Percentiles rank a stretch among this genome's conserved stretches.
These are phyloP conservation scores for Tychaedon coryphoeus DNA, from an alignment of 2,113 vertebrate species.

Conservation along the genomic window DNA sequence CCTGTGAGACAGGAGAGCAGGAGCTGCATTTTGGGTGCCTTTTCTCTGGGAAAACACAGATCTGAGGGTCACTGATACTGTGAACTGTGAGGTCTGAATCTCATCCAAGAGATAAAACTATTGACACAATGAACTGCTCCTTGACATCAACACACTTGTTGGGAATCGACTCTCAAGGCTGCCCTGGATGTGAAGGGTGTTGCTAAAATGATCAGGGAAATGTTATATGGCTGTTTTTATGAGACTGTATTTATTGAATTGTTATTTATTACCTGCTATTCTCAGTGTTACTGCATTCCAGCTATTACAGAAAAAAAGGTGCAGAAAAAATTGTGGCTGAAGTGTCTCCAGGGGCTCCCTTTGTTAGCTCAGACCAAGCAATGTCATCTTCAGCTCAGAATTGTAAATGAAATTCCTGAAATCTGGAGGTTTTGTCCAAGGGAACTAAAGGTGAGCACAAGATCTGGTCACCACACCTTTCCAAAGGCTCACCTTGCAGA, in stretches of 20 bases:
- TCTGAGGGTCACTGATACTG: not conserved
- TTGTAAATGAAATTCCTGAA: not conserved
- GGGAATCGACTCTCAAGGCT: not conserved
- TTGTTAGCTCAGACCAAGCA: not conserved
- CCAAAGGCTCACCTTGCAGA: not conserved
- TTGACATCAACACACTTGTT: fast-evolving
- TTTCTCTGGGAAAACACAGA: not conserved
- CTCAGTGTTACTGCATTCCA: not conserved
- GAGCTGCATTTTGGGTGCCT: not conserved
- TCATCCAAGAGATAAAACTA: not conserved
- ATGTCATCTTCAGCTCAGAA: not conserved
- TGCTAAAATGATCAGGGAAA: not conserved
- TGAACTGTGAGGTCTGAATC: not conserved
- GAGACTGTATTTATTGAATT: not conserved
- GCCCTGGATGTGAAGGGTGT: not conserved
- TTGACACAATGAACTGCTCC: not conserved
- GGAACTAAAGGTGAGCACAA: not conserved
- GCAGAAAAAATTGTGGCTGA: not conserved
- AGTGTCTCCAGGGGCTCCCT: not conserved
- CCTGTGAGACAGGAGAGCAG: not conserved
- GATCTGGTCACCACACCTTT: not conserved
- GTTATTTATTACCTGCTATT: not conserved
- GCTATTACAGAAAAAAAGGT: not conserved
- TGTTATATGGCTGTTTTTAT: not conserved
- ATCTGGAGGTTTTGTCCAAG: not conserved